Base-by-base conservation (phyloP, 2,113 vertebrate species). In the Neomonachus schauinslandi region DNA sequence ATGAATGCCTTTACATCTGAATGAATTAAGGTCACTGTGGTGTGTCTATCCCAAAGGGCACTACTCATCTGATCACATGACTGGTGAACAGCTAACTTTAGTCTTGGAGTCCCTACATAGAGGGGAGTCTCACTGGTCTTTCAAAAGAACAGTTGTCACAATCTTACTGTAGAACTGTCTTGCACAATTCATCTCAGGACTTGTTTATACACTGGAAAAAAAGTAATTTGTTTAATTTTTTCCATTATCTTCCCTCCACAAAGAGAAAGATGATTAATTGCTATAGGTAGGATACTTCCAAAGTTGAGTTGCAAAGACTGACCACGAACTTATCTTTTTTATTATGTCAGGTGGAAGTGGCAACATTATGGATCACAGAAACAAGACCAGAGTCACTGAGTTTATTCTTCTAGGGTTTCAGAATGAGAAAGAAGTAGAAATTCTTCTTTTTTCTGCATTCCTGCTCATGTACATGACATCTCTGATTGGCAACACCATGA, bases 361-460 rank as follows among this genome's bases (percentile, higher is more conserved):
- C 42, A 33, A 69, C 31, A 49, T 28, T 31, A 95, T 97, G 90
- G 94, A 86, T 31, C 28, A 39, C 11, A 86, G 71, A 65, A 97
- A 97, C 33, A 33, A 31, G n/a, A 97, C 83, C 31, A 65, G 14
- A 39, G 92, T 98, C 33, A 82, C 72, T 24, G 92, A 98, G 36
- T 98, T 98, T 69, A 86, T 97, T 53, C 96, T 98, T 22, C 82
- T 94, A 4, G 97, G 96, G 13, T 97, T 98, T 91, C 95, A 97
- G 42, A 91, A 67, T 11, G n/a, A 79, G 19, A 91, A 31, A 10
- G 59, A n/a, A 16, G 9, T 92, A 81, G 93, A 95, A 31, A 53
- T 95, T 4, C 53, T 98, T 4, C 49, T 96, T 9, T 97, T 97
- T 61, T 36, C 57, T 21, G 7, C n/a, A 15, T 97, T 98, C 49